Evolutionary conservation across 2,113 vertebrate species (phyloP), one percentile per base, ranked within the genome.

Genomic region (Gadus chalcogrammus): DNA sequence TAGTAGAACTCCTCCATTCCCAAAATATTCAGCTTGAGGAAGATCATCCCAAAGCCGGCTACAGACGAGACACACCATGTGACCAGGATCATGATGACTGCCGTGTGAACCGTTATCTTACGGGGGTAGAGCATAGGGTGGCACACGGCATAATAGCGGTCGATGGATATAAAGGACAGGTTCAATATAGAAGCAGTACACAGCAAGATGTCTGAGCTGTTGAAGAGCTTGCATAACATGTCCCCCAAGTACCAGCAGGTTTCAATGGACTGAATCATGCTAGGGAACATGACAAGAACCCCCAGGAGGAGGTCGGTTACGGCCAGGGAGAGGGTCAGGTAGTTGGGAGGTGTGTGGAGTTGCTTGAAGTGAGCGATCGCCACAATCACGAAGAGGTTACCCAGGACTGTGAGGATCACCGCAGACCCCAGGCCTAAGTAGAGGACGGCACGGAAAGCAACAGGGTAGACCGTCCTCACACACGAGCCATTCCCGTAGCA

Each of bases 51-150:
- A 82, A 95, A 92, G 42, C 88, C 92, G 75, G 94, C 91, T 67
- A 91, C 38, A 64, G 83, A 90, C 68, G 94, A 89, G 2, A 91
- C 1, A 2, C 80, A 72, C 94, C 94, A 96, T 59, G 91, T 91
- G 20, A 91, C 7, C 5, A 83, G 20, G 15, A 95, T 91, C 93
- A 96, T 94, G 12, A 79, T 35, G n/a, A 81, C 4, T 20, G 90
- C 66, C 38, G 90, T 79, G 0, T 63, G 69, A 69, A 68, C 27
- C 9, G 76, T 94, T 31, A 95, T 93, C 74, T 87, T 92, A 42
- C 71, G 70, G 81, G 81, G 92, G 61, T 95, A 95, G 20, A 86
- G 88, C 38, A 96, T 75, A 17, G 84, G 84, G 42, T 76, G 76
- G 66, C 83, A 82, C 18, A 87, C 70, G 5, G 82, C 85, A 18